phyloP scores from a whole-genome alignment of 2,888 invertebrate species.

The Cecidostiba fungosa region DNA sequence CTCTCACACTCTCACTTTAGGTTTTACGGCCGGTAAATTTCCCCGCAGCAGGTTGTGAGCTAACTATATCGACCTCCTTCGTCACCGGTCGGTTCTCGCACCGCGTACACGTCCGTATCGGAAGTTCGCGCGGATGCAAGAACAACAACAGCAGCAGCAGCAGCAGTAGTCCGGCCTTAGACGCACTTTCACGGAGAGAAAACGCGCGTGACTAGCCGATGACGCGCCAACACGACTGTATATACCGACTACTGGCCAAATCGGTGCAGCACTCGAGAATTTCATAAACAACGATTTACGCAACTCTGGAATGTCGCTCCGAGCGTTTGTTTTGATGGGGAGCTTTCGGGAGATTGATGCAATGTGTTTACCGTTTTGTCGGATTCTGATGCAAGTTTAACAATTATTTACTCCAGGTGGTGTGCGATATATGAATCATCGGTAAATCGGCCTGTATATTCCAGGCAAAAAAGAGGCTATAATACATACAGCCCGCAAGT shows the following conservation, averaged over 20 bases:
- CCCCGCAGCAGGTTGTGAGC: slow-evolving; percentile 26
- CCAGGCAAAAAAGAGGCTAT: background rate
- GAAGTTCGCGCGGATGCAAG: slow-evolving; percentile 42
- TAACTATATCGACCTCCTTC: slow-evolving; percentile 56
- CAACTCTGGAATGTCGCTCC: slow-evolving; percentile 2
- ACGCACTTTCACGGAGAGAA: slow-evolving; percentile 55
- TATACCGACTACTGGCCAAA: slow-evolving; percentile 6
- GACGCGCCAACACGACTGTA: slow-evolving; percentile 1
- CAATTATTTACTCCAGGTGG: too few relatives aligned
- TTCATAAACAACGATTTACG: slow-evolving; percentile 41
- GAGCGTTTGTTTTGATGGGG: background rate
- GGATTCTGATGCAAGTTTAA: background rate
- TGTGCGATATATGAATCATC: background rate
- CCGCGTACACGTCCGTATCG: slow-evolving; percentile 12
- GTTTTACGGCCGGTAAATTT: slow-evolving; percentile 58
- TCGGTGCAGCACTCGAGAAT: slow-evolving; percentile 57
- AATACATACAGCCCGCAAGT: background rate
- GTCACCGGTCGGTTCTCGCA: slow-evolving; percentile 19
- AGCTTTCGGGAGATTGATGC: background rate
- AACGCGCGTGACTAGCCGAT: slow-evolving; percentile 49
- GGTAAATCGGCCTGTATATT: background rate
- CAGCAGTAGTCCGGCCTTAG: background rate
- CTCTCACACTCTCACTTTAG: slow-evolving; percentile 25
- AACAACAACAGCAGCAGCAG: background rate
- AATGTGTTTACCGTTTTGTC: background rate